Evolutionary conservation across 37 sponge, comb jelly and placozoan species (phyloP).

Genomic region (Petrosia ficiformis): DNA sequence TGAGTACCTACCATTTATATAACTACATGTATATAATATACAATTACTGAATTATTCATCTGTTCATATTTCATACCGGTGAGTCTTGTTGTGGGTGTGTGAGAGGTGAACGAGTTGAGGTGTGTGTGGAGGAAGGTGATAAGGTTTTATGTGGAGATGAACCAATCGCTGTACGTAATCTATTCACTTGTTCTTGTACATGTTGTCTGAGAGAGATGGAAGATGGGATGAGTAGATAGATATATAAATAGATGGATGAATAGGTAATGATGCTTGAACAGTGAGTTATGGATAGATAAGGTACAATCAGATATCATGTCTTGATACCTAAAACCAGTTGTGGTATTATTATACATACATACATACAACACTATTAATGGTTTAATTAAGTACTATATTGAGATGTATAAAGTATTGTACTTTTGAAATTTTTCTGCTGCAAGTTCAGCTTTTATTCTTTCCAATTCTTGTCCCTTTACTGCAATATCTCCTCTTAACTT

Average conservation of each 20-base stretch:
- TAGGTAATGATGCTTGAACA: too few species aligned
- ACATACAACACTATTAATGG: not conserved
- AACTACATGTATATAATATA: not conserved
- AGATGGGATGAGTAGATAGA: too few species aligned
- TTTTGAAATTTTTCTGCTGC: constrained; percentile 56
- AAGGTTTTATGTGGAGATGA: not conserved
- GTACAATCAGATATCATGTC: too few species aligned
- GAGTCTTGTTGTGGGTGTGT: too few species aligned
- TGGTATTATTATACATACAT: too few species aligned
- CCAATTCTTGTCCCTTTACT: constrained; percentile 32
- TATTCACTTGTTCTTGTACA: not conserved
- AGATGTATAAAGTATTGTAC: constrained; percentile 17
- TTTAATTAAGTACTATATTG: not conserved
- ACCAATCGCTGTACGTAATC: not conserved
- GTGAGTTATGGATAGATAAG: too few species aligned
- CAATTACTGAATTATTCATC: not conserved
- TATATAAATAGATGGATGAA: too few species aligned
- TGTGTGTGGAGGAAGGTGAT: not conserved
- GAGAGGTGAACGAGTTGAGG: not conserved
- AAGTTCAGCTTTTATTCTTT: constrained; percentile 38
- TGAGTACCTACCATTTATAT: not conserved
- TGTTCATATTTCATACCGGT: not conserved
- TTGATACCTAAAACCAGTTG: too few species aligned
- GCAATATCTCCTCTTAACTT: constrained; percentile 15
- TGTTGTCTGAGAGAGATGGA: not conserved